Evolutionary conservation across 2,113 vertebrate genomes (phyloP).

Genomic region (Esox niger): DNA sequence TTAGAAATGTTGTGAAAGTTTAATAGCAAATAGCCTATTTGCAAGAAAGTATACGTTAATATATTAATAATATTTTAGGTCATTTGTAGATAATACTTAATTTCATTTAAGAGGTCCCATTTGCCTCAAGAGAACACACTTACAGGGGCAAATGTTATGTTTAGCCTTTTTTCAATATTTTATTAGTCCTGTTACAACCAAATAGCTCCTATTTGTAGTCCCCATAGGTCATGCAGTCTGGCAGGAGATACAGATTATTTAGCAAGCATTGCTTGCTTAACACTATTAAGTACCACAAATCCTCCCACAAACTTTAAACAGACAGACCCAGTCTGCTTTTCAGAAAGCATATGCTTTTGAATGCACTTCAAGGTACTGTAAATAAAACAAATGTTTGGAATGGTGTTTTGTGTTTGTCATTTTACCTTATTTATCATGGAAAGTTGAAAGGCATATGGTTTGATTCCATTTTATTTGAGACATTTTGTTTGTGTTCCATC

Average conservation of each 20-base stretch:
- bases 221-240: not conserved
- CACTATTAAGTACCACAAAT: slow-evolving; percentile 18
- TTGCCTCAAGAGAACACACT: no score
- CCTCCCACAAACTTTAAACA: slow-evolving; percentile 4
- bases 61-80: no score
- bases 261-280: not conserved
- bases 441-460: slow-evolving; percentile 19
- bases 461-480: slow-evolving; percentile 35
- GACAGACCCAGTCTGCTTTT: slow-evolving; percentile 23
- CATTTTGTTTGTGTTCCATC: slow-evolving; percentile 30
- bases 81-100: no score
- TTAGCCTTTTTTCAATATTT: not conserved
- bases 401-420: not conserved
- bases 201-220: not conserved
- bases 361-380: slow-evolving; percentile 40
- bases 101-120: no score
- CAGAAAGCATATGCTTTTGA: slow-evolving; percentile 38
- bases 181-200: not conserved
- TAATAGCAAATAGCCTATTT: no score
- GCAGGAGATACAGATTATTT: slow-evolving; percentile 11
- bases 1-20: no score
- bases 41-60: no score
- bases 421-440: slow-evolving; percentile 9
- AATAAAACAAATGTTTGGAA: slow-evolving; percentile 11
- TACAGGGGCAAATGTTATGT: no score